Percentiles rank a stretch among this genome's conserved stretches.
These are phyloP conservation scores for Melinopterus prodromus DNA, from an alignment of 2,888 invertebrate species.

Conservation along the genomic window DNA sequence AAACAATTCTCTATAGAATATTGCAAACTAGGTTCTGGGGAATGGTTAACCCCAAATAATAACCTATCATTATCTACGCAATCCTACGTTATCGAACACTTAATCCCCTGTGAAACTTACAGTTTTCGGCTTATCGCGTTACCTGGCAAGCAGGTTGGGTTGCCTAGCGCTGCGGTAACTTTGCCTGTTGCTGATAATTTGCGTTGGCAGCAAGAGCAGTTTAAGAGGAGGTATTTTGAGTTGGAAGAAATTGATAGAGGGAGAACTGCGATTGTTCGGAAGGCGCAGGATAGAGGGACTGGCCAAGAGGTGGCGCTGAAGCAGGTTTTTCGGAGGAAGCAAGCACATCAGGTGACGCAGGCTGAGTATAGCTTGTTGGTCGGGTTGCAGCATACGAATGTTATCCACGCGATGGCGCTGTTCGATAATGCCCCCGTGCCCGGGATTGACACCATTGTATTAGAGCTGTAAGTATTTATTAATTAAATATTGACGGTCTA, in stretches of 20 bases:
- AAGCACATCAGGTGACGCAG: slow-evolving; percentile 71
- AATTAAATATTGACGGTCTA: too few relatives aligned
- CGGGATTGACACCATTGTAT: slow-evolving; percentile 76
- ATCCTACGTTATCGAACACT: slow-evolving; percentile 64
- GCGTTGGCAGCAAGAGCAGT: slow-evolving; percentile 76
- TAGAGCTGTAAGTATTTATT: slow-evolving; percentile 75
- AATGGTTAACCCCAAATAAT: slow-evolving; percentile 66
- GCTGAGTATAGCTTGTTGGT: slow-evolving; percentile 77
- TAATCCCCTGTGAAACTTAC: slow-evolving; percentile 72
- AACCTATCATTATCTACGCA: slow-evolving; percentile 59
- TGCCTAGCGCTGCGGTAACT: slow-evolving; percentile 69
- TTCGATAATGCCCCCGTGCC: slow-evolving; percentile 78
- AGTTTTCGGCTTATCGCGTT: slow-evolving; percentile 73
- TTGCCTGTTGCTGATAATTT: slow-evolving; percentile 70
- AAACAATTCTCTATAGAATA: slow-evolving; percentile 55
- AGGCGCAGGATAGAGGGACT: slow-evolving; percentile 78
- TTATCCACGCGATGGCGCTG: slow-evolving; percentile 77
- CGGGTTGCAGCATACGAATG: slow-evolving; percentile 74
- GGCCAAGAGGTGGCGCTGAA: slow-evolving; percentile 81
- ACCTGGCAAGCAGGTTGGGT: slow-evolving; percentile 67
- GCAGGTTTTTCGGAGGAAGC: slow-evolving; percentile 70
- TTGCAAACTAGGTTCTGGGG: slow-evolving; percentile 67
- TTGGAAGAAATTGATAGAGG: slow-evolving; percentile 77
- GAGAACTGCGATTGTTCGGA: slow-evolving; percentile 75
- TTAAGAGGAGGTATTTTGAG: slow-evolving; percentile 68